Evolutionary conservation across 2,113 vertebrate species (phyloP).

Genomic region (Ochotona princeps): DNA sequence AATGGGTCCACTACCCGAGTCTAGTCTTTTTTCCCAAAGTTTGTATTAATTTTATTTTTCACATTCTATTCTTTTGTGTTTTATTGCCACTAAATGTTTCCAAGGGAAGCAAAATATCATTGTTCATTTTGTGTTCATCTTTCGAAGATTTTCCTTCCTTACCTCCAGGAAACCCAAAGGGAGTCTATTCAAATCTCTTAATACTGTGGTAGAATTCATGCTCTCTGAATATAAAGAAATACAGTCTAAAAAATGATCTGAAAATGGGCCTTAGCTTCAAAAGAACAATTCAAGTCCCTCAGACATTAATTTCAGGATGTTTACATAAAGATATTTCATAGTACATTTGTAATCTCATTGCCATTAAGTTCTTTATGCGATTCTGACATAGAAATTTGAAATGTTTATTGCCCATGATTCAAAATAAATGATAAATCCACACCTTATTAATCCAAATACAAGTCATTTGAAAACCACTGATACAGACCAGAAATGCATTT

Average conservation of each 20-base stretch:
- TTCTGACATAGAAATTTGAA: background rate
- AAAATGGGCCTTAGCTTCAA: background rate
- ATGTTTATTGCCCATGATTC: background rate
- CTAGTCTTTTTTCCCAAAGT: rapidly evolving
- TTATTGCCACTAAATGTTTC: background rate
- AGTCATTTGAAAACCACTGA: background rate
- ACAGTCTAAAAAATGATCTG: background rate
- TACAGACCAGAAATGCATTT: background rate
- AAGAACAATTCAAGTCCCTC: background rate
- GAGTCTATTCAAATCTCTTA: background rate
- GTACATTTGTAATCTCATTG: background rate
- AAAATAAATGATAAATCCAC: background rate
- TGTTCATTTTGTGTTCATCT: background rate
- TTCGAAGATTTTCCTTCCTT: background rate
- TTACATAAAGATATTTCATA: background rate
- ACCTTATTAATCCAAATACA: background rate
- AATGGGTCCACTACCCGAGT: background rate
- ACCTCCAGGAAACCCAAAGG: background rate
- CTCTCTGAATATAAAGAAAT: background rate
- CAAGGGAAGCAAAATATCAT: background rate
- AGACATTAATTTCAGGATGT: background rate
- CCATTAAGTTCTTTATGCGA: background rate
- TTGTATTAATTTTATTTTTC: background rate
- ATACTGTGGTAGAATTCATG: background rate
- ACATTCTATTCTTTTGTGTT: background rate